phyloP scores from a whole-genome alignment of 2,888 invertebrate genomes.

The Cremastobaeus sp. region DNA sequence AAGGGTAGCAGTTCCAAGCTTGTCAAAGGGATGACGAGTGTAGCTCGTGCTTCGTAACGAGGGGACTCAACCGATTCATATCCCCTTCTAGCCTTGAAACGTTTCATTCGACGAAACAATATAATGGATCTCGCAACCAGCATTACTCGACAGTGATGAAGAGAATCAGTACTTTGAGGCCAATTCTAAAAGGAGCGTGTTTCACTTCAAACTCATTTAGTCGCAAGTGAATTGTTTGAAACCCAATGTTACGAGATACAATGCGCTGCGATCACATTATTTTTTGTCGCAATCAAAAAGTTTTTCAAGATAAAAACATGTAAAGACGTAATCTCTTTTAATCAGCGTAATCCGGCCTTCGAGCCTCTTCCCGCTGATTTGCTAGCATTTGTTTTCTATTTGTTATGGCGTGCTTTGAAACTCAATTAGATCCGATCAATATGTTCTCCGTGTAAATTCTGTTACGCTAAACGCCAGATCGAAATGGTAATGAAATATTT shows the following conservation, averaged over 20 bases:
- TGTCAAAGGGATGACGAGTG: conserved; percentile 64
- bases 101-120: conserved; percentile 64
- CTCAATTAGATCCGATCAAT: too few relatives aligned
- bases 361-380: too few relatives aligned
- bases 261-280: conserved; percentile 34
- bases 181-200: conserved; percentile 55
- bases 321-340: too few relatives aligned
- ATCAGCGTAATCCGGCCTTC: too few relatives aligned
- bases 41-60: conserved; percentile 67
- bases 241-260: conserved; percentile 51
- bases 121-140: conserved; percentile 62
- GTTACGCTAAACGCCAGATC: too few relatives aligned
- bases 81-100: conserved; percentile 63
- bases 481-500: too few relatives aligned
- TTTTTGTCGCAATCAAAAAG: too few relatives aligned
- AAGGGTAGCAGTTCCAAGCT: conserved; percentile 63
- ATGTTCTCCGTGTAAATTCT: too few relatives aligned
- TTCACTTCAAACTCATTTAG: conserved; percentile 59
- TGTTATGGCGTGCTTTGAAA: too few relatives aligned
- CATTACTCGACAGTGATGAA: conserved; percentile 58
- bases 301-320: too few relatives aligned
- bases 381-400: too few relatives aligned
- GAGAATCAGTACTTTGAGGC: conserved; percentile 58
- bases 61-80: conserved; percentile 64
- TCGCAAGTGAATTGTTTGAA: conserved; percentile 52